Evolutionary conservation across 2,888 invertebrate species (phyloP).

Genomic region (Plebejus melissa): DNA sequence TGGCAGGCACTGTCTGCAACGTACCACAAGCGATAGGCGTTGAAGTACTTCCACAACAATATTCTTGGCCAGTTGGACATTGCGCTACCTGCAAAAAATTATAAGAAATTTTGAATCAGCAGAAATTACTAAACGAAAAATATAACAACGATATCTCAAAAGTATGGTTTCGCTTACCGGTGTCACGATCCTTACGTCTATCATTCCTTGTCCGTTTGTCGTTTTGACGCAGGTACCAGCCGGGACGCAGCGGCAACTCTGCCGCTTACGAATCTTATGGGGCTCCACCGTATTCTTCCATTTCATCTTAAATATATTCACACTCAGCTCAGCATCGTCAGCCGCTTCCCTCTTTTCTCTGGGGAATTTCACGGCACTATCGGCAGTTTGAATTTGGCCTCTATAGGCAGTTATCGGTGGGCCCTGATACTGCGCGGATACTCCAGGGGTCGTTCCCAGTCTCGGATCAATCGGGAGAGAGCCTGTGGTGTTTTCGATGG

Average conservation of each 20-base stretch:
- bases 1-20: slow-evolving; percentile 55
- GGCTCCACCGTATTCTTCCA: slow-evolving; percentile 35
- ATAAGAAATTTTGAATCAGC: neutral
- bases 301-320: slow-evolving; percentile 32
- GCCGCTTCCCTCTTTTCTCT: slow-evolving; percentile 53
- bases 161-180: slow-evolving; percentile 60
- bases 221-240: slow-evolving; percentile 55
- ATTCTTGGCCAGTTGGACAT: slow-evolving; percentile 65
- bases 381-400: slow-evolving; percentile 53
- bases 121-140: neutral
- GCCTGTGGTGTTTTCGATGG: slow-evolving; percentile 63
- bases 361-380: slow-evolving; percentile 63
- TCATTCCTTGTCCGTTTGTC: slow-evolving; percentile 75
- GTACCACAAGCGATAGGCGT: slow-evolving; percentile 64
- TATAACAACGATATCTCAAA: neutral
- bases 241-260: slow-evolving; percentile 64
- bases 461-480: slow-evolving; percentile 69
- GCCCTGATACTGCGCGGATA: slow-evolving; percentile 52
- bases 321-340: neutral
- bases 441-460: slow-evolving; percentile 62
- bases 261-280: slow-evolving; percentile 59
- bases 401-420: slow-evolving; percentile 58
- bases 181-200: slow-evolving; percentile 81
- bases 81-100: slow-evolving; percentile 36
- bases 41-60: slow-evolving; percentile 57